A percentile compares a stretch with the other conserved stretches of the same genome.
Conservation (phyloP, 92 coral and sea anemone genomes). For the Pocillopora grandis region DNA sequence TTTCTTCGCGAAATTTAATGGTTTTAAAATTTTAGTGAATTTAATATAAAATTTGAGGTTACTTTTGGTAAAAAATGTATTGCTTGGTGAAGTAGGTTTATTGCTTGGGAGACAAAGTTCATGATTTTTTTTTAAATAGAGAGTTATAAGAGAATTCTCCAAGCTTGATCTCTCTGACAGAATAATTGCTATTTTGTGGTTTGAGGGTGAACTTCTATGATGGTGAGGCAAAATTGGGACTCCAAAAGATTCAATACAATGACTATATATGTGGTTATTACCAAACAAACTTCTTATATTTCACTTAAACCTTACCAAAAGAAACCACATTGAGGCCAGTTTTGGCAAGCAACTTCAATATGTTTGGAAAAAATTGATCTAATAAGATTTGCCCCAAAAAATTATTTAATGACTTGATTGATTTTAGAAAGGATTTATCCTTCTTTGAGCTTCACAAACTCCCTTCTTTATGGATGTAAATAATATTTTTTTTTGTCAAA, state of each 20-base stretch:
- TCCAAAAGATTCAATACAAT: slow-evolving; percentile 60
- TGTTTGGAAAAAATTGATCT: not conserved
- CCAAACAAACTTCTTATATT: slow-evolving; percentile 55
- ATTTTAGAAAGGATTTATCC: slow-evolving; percentile 30
- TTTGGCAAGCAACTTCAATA: not conserved
- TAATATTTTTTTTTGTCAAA: slow-evolving; percentile 14
- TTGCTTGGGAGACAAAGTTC: slow-evolving; percentile 3
- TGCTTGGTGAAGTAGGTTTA: not conserved
- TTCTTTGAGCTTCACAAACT: slow-evolving; percentile 1
- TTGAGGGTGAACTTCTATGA: slow-evolving; percentile 63
- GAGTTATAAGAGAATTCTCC: not conserved
- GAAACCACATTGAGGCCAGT: slow-evolving; percentile 44
- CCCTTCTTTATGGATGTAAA: not conserved
- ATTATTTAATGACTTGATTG: slow-evolving; percentile 18
- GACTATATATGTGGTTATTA: slow-evolving; percentile 66
- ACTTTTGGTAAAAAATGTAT: not conserved
- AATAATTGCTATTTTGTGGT: slow-evolving; percentile 67
- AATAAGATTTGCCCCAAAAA: not conserved
- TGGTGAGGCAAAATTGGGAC: slow-evolving; percentile 50
- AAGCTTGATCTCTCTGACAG: slow-evolving; percentile 29
- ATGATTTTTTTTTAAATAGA: slow-evolving; percentile 3
- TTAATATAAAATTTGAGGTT: slow-evolving; percentile 41
- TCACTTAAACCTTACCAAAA: slow-evolving; percentile 65
- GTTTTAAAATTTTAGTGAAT: slow-evolving; percentile 7
- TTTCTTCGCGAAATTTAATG: slow-evolving; percentile 3